Conservation (phyloP, 1,140 invertebrate species). For the Drosophila melanogaster region DNA sequence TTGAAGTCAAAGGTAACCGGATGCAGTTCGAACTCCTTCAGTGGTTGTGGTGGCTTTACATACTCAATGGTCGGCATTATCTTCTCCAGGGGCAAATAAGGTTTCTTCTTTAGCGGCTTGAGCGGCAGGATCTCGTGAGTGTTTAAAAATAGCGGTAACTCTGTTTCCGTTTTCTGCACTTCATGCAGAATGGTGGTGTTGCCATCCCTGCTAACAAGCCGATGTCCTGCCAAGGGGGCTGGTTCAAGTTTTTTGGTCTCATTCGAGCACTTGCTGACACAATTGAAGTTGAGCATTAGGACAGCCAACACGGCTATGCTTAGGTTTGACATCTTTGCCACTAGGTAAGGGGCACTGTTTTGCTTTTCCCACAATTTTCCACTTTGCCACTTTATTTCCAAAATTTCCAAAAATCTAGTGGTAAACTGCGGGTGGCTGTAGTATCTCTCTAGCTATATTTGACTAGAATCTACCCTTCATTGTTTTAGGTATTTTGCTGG, state of each 20-base stretch:
- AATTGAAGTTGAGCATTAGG: conserved; percentile 24
- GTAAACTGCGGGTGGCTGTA: neutral
- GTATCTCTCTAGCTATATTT: conserved; percentile 3
- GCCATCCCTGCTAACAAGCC: conserved; percentile 41
- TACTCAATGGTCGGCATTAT: conserved; percentile 61
- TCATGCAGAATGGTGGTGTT: conserved; percentile 80
- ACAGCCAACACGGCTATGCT: conserved; percentile 21
- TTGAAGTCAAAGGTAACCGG: conserved; percentile 82
- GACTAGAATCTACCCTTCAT: conserved; percentile 31
- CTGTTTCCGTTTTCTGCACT: conserved; percentile 36
- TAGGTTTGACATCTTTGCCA: conserved; percentile 21
- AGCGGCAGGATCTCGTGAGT: conserved; percentile 71
- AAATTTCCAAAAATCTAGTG: too few relatives aligned
- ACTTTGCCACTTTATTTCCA: too few relatives aligned
- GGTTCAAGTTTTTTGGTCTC: conserved; percentile 11
- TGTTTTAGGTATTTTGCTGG: conserved; percentile 20
- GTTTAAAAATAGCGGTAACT: conserved; percentile 61
- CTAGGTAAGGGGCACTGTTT: neutral
- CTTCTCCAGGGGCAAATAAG: conserved; percentile 73
- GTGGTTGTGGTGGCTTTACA: conserved; percentile 61
- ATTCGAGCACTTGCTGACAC: neutral
- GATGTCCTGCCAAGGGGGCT: conserved; percentile 20
- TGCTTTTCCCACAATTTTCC: neutral
- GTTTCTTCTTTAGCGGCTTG: conserved; percentile 75
- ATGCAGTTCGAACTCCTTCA: conserved; percentile 77